phyloP scores from a whole-genome alignment of 2,797 vertebrate genomes.

The Lithobates pipiens region DNA sequence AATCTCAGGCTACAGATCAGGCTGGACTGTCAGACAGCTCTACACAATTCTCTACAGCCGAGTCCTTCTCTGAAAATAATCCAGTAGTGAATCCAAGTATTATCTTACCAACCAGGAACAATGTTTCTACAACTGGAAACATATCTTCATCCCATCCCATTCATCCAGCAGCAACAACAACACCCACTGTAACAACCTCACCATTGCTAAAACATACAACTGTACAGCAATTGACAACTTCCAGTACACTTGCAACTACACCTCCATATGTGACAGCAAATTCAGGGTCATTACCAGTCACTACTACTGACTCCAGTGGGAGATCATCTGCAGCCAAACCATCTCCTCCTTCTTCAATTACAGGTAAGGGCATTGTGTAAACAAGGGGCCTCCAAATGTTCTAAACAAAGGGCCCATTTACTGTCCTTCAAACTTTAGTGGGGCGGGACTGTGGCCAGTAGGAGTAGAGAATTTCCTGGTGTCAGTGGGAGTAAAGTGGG shows the following conservation, averaged over 20 bases:
- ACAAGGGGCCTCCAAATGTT: no score
- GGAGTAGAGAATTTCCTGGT: no score
- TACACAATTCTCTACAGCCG: slow-evolving; percentile 3
- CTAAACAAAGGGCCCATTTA: no score
- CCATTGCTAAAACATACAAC: neutral
- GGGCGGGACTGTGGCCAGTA: no score
- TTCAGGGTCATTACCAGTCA: neutral
- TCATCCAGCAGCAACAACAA: neutral
- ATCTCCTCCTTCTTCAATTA: no score
- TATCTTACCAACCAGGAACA: slow-evolving; percentile 5
- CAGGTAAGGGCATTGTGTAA: neutral
- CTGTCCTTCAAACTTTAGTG: no score
- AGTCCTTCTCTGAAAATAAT: neutral
- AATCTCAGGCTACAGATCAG: neutral
- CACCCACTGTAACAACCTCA: neutral
- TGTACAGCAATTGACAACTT: neutral
- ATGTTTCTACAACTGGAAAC: slow-evolving; percentile 1
- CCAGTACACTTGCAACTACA: neutral
- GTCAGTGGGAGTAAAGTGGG: no score
- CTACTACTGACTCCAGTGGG: neutral
- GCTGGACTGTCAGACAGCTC: neutral
- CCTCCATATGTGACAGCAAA: slow-evolving; percentile 2
- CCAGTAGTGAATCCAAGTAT: slow-evolving; percentile 6
- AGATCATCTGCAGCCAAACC: neutral
- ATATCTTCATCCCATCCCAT: neutral